Base-by-base conservation (phyloP, 64 coral and sea anemone species). In the Montipora foliosa region DNA sequence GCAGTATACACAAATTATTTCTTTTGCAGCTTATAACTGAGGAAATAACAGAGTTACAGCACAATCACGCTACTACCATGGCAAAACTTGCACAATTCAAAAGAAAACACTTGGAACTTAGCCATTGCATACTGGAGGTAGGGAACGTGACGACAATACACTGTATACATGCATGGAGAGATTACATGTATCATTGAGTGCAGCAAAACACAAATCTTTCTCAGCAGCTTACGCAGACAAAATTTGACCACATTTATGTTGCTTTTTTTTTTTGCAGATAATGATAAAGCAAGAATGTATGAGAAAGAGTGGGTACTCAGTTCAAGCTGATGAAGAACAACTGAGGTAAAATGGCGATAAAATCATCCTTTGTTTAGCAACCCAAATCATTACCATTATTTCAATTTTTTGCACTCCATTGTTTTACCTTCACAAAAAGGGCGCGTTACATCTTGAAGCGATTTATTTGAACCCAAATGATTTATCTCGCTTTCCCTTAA, bases 51-150 rank as follows among this genome's bases (percentile, higher is more conserved):
- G 88, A 85, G 16, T 55, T 98, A 55, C 97, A 96, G 67, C 78
- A 90, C n/a, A 98, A 96, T 47, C 97, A 96, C 67, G 91, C 84
- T 9, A 95, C 95, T 69, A 98, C 97, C 13, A 96, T 98, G 94
- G 92, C 97, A 47, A 98, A 98, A 94, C 91, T 98, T 25, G 79
- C 97, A 49, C 94, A 98, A 80, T 98, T 96, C 72, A 98, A 98
- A 48, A 82, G 97, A 80, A 95, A 90, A 45, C 94, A 94, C 44
- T 89, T 96, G 50, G 97, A 98, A 83, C 55, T 98, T 52, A 98
- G 97, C 75, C 97, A 98, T 76, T 60, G 97, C 53, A 95, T 98
- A 25, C 78, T 98, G 1, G 77, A 98, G 97, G 97, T 98, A 91
- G 9, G 13, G 52, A 69, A 6, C 16, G 9, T 83, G 13, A 8